Evolutionary conservation across 1,140 invertebrate genomes (phyloP).

Genomic region (Drosophila sturtevanti): DNA sequence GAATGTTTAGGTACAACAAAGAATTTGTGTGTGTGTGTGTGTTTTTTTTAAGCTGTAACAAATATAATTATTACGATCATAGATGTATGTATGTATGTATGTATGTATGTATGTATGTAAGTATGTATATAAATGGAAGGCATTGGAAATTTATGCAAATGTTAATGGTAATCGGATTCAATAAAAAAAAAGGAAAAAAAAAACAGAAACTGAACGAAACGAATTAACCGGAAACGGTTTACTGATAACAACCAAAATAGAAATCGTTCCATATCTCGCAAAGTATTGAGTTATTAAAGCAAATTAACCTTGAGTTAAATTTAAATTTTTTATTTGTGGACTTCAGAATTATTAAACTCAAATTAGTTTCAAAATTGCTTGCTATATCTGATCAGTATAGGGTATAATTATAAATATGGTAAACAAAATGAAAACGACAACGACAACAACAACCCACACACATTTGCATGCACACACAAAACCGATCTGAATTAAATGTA

Average conservation of each 20-base stretch:
- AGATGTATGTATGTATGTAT: background rate
- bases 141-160: conserved; percentile 40
- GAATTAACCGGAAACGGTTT: background rate
- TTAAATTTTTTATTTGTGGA: background rate
- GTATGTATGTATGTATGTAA: background rate
- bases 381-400: background rate
- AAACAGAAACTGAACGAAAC: background rate
- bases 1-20: conserved; percentile 29
- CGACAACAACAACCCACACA: background rate
- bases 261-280: background rate
- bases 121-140: conserved; percentile 27
- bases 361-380: conserved; percentile 5
- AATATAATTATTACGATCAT: conserved; percentile 22
- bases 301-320: background rate
- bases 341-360: conserved; percentile 26
- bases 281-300: conserved; percentile 3
- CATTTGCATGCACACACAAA: background rate
- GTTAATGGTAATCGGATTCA: background rate
- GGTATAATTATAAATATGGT: background rate
- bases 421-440: too few relatives aligned
- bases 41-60: conserved; percentile 11
- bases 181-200: background rate
- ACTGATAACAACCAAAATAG: conserved; percentile 8
- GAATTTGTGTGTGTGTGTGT: conserved; percentile 25
- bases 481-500: conserved; percentile 7